Conservation (phyloP, 1,140 invertebrate genomes). For the Agrypnia vestita region DNA sequence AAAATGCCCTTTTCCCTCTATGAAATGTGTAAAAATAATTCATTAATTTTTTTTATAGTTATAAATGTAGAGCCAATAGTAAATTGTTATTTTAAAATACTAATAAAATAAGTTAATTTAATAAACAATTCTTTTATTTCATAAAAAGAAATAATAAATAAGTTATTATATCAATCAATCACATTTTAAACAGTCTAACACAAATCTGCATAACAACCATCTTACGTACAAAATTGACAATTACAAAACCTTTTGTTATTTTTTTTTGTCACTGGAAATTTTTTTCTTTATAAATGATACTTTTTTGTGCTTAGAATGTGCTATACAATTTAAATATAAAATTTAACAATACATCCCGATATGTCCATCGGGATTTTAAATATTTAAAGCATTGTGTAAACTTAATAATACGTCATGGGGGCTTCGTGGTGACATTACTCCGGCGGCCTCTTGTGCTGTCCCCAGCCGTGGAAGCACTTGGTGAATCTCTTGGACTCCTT, state of each 20-base stretch:
- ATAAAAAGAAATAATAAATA: slow-evolving; percentile 17
- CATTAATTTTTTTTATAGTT: not conserved
- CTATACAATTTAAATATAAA: too few relatives aligned
- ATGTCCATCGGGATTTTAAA: not conserved
- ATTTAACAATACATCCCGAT: too few relatives aligned
- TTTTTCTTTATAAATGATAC: too few relatives aligned
- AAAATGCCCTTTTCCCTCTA: not conserved
- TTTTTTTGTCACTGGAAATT: too few relatives aligned
- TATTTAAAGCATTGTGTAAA: slow-evolving; percentile 16
- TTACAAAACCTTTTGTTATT: too few relatives aligned
- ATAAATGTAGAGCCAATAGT: slow-evolving; percentile 9
- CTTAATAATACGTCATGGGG: not conserved
- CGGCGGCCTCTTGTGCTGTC: slow-evolving; percentile 81
- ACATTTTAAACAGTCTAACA: too few relatives aligned
- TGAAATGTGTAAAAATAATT: not conserved
- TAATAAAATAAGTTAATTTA: slow-evolving; percentile 33
- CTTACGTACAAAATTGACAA: too few relatives aligned
- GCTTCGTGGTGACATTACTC: slow-evolving; percentile 69
- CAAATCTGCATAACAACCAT: too few relatives aligned
- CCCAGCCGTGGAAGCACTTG: slow-evolving; percentile 99
- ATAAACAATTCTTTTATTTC: slow-evolving; percentile 34
- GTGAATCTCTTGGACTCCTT: slow-evolving; percentile 96
- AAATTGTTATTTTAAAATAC: slow-evolving; percentile 8
- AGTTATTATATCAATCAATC: slow-evolving; percentile 12
- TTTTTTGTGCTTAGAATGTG: too few relatives aligned